Conservation (phyloP, 2,113 vertebrate species). For the Pedetes capensis region DNA sequence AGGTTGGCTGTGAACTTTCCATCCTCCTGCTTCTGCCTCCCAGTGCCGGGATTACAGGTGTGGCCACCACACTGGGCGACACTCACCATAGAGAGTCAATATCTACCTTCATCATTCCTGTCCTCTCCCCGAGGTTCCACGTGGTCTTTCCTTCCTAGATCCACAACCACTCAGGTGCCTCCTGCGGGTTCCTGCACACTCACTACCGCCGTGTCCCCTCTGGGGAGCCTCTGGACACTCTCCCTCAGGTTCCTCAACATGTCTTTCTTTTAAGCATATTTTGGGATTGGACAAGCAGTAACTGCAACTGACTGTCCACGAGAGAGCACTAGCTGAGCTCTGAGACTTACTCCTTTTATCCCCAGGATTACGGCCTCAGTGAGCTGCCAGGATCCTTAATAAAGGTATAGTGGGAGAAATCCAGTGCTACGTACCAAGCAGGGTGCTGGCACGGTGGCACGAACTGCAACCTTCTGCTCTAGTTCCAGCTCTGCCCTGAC, state of each 20-base stretch:
- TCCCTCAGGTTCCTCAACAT: not conserved
- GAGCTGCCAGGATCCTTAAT: not conserved
- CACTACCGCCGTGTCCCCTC: not conserved
- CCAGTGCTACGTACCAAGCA: not conserved
- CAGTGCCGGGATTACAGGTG: not conserved
- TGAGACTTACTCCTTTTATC: not conserved
- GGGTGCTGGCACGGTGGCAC: not conserved
- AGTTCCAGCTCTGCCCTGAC: not conserved
- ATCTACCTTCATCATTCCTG: not conserved
- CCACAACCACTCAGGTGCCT: not conserved
- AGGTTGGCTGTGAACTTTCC: not conserved
- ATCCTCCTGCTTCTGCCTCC: too few relatives aligned
- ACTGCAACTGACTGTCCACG: not conserved
- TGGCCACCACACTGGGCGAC: not conserved
- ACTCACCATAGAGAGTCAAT: accelerated
- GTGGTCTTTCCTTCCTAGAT: not conserved
- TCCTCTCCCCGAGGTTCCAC: not conserved
- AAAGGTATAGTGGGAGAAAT: not conserved
- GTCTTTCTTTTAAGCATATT: not conserved
- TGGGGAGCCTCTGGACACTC: not conserved
- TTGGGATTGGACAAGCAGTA: not conserved
- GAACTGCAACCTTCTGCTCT: not conserved
- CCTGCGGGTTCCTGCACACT: not conserved
- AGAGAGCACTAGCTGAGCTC: not conserved
- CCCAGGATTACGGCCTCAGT: not conserved